phyloP scores from a whole-genome alignment of 2,797 vertebrate species.

The Scyliorhinus canicula region DNA sequence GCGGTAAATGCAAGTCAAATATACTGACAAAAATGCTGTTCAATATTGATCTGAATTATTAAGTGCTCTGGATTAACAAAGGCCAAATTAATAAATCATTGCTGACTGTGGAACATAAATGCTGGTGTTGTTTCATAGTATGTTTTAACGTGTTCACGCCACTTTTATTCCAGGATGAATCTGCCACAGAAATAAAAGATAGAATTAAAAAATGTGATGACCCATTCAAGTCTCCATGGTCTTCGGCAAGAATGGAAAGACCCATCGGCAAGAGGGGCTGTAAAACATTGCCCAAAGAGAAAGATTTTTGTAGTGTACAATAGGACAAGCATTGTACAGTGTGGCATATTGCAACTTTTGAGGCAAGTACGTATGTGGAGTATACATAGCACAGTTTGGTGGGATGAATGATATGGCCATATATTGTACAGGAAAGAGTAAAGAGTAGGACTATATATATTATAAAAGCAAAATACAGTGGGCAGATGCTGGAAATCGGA shows the following conservation, averaged over 20 bases:
- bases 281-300: too few relatives aligned
- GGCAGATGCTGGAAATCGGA: too few relatives aligned
- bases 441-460: neutral
- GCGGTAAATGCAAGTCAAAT: neutral
- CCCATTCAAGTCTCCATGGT: too few relatives aligned
- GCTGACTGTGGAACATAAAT: neutral
- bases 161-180: neutral
- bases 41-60: neutral
- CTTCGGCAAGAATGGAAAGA: too few relatives aligned
- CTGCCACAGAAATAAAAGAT: neutral
- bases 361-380: neutral
- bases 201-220: too few relatives aligned
- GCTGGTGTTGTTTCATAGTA: neutral
- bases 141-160: neutral
- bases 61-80: conserved; percentile 22
- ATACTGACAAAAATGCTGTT: neutral
- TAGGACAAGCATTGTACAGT: neutral
- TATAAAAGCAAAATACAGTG: neutral
- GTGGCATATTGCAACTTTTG: neutral
- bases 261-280: too few relatives aligned
- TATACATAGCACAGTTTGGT: neutral
- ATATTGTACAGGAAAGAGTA: too few relatives aligned
- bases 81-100: conserved; percentile 32
- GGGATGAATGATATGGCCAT: too few relatives aligned
- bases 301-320: neutral